Evolutionary conservation across 2,888 invertebrate genomes (phyloP), one percentile per base, ranked within the genome.

Genomic region (Caradrina clavipalpis): DNA sequence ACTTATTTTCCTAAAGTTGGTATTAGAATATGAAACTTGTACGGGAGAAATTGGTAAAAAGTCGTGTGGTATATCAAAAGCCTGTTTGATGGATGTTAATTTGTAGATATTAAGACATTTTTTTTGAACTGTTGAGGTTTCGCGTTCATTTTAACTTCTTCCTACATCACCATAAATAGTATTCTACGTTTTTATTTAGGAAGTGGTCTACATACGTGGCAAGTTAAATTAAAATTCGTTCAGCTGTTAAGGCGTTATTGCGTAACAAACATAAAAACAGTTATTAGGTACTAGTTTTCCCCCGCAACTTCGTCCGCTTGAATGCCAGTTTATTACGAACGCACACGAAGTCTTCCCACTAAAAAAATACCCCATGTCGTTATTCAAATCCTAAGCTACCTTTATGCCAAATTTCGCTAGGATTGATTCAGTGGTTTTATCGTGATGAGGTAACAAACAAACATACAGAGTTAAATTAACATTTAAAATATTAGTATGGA

Each of bases 51-150:
- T 81, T 87, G 86, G 88, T 91, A 88, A 88, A 89, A 90, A 85
- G 88, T 86, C 84, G 89, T 80, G 70, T 81, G 81, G 77, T 86
- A 86, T 89, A 90, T 89, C 86, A 88, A 88, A 90, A 87, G 84
- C 82, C 74, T 81, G 82, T 87, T 84, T 82, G 78, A 67, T 76
- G 61, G 58, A 76, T 13, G 53, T 7, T 54, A 17, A n/a, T 22
- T 65, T 75, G 17, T 5, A 45, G 17, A 11, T 17, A 6, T 59
- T 11, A 50, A 11, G n/a, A 17, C 2, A 80, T 11, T 10, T 85
- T 85, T 84, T 81, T 76, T 17, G 45, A 17, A 13, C 39, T 39
- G 11, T 11, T 39, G 39, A 11, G 11, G 39, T 39, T 39, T 0
- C 11, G 11, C 39, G 1, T 1, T 1, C 39, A 11, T 39, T 11